These are phyloP conservation scores for Scopus umbretta DNA, from an alignment of 2,113 vertebrate genomes.

Conservation along the genomic window DNA sequence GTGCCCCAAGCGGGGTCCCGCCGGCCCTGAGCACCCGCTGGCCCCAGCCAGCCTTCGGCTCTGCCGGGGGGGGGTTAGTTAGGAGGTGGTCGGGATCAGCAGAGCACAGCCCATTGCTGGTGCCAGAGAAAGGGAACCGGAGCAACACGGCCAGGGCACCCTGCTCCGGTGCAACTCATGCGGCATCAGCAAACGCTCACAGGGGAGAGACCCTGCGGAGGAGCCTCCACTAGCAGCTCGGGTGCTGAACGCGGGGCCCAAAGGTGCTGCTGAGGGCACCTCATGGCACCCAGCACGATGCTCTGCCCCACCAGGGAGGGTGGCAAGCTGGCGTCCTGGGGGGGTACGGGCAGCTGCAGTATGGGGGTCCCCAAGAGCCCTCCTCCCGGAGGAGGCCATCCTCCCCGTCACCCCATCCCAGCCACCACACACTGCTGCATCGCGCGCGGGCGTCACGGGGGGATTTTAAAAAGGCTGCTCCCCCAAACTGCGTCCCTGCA, in stretches of 20 bases:
- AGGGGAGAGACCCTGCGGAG: fast-evolving
- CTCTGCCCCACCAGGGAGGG: not conserved
- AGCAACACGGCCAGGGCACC: fast-evolving
- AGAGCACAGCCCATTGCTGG: fast-evolving
- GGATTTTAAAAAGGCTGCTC: not conserved
- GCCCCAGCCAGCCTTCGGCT: not conserved
- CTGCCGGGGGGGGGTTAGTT: not conserved
- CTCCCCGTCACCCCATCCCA: not conserved
- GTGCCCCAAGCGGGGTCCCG: not conserved
- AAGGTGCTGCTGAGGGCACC: not conserved
- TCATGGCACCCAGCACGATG: fast-evolving
- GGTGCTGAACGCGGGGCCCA: not conserved
- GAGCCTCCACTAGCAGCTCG: fast-evolving
- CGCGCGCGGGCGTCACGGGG: fast-evolving
- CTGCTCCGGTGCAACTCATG: fast-evolving
- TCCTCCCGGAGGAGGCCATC: not conserved
- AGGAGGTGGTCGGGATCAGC: not conserved
- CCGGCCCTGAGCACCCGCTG: fast-evolving
- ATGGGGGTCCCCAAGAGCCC: fast-evolving
- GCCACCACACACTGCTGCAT: fast-evolving
- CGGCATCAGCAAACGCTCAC: fast-evolving
- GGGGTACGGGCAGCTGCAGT: fast-evolving
- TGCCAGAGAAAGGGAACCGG: fast-evolving
- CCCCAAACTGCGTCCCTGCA: not conserved
- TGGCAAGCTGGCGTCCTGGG: fast-evolving